Evolutionary conservation across 2,888 invertebrate species (phyloP).

Genomic region (Drosophila fulvimacula): DNA sequence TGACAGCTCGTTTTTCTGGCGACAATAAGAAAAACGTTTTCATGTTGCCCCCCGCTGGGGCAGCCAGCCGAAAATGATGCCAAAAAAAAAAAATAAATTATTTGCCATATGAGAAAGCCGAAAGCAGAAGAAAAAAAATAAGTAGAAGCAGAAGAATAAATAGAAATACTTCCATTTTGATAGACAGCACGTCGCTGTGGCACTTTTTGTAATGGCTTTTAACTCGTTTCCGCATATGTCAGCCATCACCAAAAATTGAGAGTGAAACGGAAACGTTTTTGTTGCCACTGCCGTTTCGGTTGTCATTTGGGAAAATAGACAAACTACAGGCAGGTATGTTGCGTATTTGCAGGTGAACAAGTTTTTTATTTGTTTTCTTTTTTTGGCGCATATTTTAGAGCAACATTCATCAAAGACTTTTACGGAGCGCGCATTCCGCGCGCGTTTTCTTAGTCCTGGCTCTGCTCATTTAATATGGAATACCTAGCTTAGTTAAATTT

Average conservation of each 20-base stretch:
- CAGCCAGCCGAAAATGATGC: conserved; percentile 30
- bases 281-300: neutral
- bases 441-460: neutral
- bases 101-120: conserved; percentile 20
- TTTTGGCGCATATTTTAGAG: conserved; percentile 46
- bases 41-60: conserved; percentile 24
- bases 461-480: conserved; percentile 18
- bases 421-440: conserved; percentile 24
- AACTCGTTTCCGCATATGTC: conserved; percentile 39
- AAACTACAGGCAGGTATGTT: conserved; percentile 1
- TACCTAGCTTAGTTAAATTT: conserved; percentile 61
- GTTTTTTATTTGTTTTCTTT: conserved; percentile 9
- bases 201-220: conserved; percentile 52
- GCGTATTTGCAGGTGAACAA: conserved; percentile 23
- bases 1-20: conserved; percentile 5
- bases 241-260: conserved; percentile 32
- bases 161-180: conserved; percentile 41
- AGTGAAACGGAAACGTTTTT: conserved; percentile 40
- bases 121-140: neutral
- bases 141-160: neutral
- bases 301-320: conserved; percentile 9
- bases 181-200: conserved; percentile 48
- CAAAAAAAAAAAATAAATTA: conserved; percentile 40
- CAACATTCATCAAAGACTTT: conserved; percentile 69
- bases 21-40: conserved; percentile 38